Percentiles rank a stretch among this genome's conserved stretches.
Conservation (phyloP, 2,797 vertebrate genomes). For the Telmatherina bonti region DNA sequence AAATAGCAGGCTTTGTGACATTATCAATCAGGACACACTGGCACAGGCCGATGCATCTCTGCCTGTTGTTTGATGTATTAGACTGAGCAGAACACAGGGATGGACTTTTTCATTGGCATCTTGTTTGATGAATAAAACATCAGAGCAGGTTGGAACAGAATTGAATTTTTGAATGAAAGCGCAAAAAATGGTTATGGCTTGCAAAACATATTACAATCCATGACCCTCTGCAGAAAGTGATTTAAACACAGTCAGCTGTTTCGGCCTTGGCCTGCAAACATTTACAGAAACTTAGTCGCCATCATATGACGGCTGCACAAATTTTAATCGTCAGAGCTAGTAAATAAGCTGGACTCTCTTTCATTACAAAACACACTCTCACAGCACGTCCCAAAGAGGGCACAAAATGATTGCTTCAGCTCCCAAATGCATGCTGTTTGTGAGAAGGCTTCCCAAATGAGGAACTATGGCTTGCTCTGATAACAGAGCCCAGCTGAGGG, state of each 20-base stretch:
- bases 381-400: slow-evolving; percentile 5
- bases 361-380: background rate
- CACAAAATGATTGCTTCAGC: slow-evolving; percentile 19
- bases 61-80: slow-evolving; percentile 64
- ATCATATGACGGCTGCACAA: slow-evolving; percentile 11
- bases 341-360: slow-evolving; percentile 4
- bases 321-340: slow-evolving; percentile 11
- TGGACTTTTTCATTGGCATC: slow-evolving; percentile 67
- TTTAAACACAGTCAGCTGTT: slow-evolving; percentile 39
- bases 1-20: slow-evolving; percentile 51
- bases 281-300: slow-evolving; percentile 1
- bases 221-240: slow-evolving; percentile 23
- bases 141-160: slow-evolving; percentile 34
- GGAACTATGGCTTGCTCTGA: slow-evolving; percentile 40
- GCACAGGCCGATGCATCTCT: slow-evolving; percentile 57
- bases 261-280: background rate
- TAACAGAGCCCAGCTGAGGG: slow-evolving; percentile 33
- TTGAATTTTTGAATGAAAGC: slow-evolving; percentile 60
- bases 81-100: slow-evolving; percentile 62
- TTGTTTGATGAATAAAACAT: slow-evolving; percentile 78
- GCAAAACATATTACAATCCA: slow-evolving; percentile 30
- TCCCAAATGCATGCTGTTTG: slow-evolving; percentile 35
- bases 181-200: slow-evolving; percentile 49
- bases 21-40: slow-evolving; percentile 75
- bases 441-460: slow-evolving; percentile 37